A percentile compares a stretch with the other conserved stretches of the same genome.
phyloP scores from a whole-genome alignment of 2,797 vertebrate species.

The Somateria mollissima region DNA sequence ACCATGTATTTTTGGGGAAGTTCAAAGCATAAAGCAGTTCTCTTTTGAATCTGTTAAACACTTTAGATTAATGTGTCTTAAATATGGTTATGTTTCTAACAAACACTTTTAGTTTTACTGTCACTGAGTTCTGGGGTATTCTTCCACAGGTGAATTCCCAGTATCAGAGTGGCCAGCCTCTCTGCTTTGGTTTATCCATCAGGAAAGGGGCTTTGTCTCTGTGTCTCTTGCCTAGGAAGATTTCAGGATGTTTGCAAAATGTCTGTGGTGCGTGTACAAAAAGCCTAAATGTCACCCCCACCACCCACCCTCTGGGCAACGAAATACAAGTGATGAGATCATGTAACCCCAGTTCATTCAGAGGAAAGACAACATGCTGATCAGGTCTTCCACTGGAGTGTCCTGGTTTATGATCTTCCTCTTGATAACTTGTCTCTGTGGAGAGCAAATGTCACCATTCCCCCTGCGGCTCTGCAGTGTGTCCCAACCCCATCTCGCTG shows the following conservation, averaged over 20 bases:
- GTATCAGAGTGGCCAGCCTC: neutral
- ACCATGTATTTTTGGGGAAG: neutral
- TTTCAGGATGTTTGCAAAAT: neutral
- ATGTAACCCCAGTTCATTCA: accelerated
- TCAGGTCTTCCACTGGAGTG: accelerated
- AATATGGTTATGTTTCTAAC: accelerated
- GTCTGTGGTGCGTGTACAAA: neutral
- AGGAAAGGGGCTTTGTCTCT: neutral
- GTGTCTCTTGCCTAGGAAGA: neutral
- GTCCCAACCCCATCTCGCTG: neutral
- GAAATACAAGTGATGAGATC: neutral
- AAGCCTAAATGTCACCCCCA: neutral
- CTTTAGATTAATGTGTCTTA: neutral
- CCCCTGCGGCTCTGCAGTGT: neutral
- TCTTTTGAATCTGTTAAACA: neutral
- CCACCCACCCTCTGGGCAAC: neutral
- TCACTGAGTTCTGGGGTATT: neutral
- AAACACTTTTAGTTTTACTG: accelerated
- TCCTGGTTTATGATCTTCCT: neutral
- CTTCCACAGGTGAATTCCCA: neutral
- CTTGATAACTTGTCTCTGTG: neutral
- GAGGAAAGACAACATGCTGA: neutral
- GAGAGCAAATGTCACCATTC: neutral
- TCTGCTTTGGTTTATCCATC: neutral
- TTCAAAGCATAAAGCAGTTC: neutral